Percentiles rank a stretch among this genome's conserved stretches.
Evolutionary conservation across 2,888 invertebrate species (phyloP).

Genomic region (Ornithoptera alexandrae): DNA sequence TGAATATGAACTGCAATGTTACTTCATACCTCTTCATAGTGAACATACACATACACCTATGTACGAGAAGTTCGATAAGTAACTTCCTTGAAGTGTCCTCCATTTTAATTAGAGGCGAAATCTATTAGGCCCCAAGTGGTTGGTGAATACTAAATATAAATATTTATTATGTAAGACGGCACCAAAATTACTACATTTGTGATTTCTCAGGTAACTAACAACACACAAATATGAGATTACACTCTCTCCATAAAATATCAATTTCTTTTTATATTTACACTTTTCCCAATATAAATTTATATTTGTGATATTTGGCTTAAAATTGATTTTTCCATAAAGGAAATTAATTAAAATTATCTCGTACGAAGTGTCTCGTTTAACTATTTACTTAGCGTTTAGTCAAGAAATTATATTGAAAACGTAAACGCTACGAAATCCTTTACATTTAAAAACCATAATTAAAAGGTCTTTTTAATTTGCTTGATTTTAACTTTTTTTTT

Average conservation of each 20-base stretch:
- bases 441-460: no score
- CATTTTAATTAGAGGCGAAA: slow-evolving; percentile 11
- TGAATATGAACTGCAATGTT: no score
- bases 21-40: no score
- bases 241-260: slow-evolving; percentile 47
- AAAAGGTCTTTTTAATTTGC: no score
- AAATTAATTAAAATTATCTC: slow-evolving; percentile 40
- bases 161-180: slow-evolving; percentile 43
- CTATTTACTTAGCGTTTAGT: neutral
- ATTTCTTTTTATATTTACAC: slow-evolving; percentile 47
- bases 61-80: neutral
- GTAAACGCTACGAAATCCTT: no score
- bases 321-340: slow-evolving; percentile 49
- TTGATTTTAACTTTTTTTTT: no score
- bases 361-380: slow-evolving; percentile 41
- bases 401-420: neutral
- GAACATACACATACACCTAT: neutral
- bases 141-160: slow-evolving; percentile 25
- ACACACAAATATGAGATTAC: slow-evolving; percentile 61
- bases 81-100: neutral
- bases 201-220: slow-evolving; percentile 69
- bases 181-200: slow-evolving; percentile 59
- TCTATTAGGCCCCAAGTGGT: slow-evolving; percentile 22
- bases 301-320: slow-evolving; percentile 74
- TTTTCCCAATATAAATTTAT: slow-evolving; percentile 51